Evolutionary conservation across 2,797 vertebrate species (phyloP).

Genomic region (Pteropus rufus): DNA sequence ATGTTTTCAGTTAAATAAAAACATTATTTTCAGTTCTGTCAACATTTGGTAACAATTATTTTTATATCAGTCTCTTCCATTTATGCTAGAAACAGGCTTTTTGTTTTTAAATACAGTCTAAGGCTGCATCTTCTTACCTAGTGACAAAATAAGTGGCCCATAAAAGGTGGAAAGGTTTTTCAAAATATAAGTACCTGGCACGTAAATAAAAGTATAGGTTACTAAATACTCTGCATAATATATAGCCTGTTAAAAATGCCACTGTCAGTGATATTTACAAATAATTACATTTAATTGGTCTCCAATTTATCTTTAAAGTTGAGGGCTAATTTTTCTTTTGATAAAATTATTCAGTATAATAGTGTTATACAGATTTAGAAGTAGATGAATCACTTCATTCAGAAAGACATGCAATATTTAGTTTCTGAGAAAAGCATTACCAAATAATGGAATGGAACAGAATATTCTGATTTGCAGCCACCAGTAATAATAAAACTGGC

Average conservation of each 20-base stretch:
- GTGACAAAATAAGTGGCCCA: slow-evolving; percentile 13
- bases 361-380: slow-evolving; percentile 30
- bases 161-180: slow-evolving; percentile 32
- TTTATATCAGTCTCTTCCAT: background rate
- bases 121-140: slow-evolving; percentile 4
- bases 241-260: background rate
- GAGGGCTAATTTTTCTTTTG: slow-evolving; percentile 29
- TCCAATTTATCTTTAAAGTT: slow-evolving; percentile 44
- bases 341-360: slow-evolving; percentile 42
- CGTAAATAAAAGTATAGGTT: slow-evolving; percentile 26
- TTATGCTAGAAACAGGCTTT: slow-evolving; percentile 34
- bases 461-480: slow-evolving; percentile 13
- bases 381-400: background rate
- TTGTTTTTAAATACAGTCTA: slow-evolving; percentile 28
- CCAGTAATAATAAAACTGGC: background rate
- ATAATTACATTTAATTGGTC: slow-evolving; percentile 9
- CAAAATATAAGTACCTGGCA: background rate
- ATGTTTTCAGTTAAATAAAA: too few species aligned
- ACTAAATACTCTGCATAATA: background rate
- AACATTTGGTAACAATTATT: slow-evolving; percentile 44
- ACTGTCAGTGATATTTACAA: background rate
- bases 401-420: slow-evolving; percentile 15
- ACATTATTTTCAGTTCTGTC: background rate
- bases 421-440: slow-evolving; percentile 36
- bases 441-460: background rate